Percentiles rank a stretch among this genome's conserved stretches.
These are phyloP conservation scores for Pachypanchax playfairii DNA, from an alignment of 2,113 vertebrate genomes.

Conservation along the genomic window DNA sequence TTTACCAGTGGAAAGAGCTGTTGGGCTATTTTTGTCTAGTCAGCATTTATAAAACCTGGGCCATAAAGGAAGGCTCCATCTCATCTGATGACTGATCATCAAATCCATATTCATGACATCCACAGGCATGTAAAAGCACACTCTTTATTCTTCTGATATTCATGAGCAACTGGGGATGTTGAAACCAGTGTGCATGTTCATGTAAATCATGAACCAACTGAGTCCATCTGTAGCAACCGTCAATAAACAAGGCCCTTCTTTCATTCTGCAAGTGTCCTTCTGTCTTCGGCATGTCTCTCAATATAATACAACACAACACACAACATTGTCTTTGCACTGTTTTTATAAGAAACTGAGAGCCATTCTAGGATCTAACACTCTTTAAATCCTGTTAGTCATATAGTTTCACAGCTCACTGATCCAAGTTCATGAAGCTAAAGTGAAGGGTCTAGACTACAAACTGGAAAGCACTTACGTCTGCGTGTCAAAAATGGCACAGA, in stretches of 20 bases:
- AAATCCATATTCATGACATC: constrained; percentile 54
- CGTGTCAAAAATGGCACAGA: constrained; percentile 50
- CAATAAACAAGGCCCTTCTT: constrained; percentile 51
- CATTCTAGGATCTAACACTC: not conserved
- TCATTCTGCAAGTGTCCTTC: constrained; percentile 46
- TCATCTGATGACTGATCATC: constrained; percentile 45
- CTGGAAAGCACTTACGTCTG: constrained; percentile 33
- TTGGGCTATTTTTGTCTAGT: constrained; percentile 46
- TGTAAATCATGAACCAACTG: constrained; percentile 47
- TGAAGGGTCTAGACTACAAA: constrained; percentile 14
- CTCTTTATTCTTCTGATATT: constrained; percentile 50
- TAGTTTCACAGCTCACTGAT: constrained; percentile 7
- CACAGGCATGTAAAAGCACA: constrained; percentile 36
- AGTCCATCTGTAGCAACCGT: constrained; percentile 24
- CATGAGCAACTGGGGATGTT: constrained; percentile 12
- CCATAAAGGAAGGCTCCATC: constrained; percentile 42
- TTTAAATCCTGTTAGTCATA: not conserved
- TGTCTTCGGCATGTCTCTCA: constrained; percentile 36
- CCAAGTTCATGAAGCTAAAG: constrained; percentile 21
- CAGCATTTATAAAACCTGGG: constrained; percentile 42
- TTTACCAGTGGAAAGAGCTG: constrained; percentile 34
- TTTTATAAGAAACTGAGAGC: not conserved
- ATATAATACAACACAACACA: constrained; percentile 19
- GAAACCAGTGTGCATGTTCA: constrained; percentile 19
- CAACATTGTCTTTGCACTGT: constrained; percentile 3